Base-by-base conservation (phyloP, 2,113 vertebrate species). In the Hyla sarda region DNA sequence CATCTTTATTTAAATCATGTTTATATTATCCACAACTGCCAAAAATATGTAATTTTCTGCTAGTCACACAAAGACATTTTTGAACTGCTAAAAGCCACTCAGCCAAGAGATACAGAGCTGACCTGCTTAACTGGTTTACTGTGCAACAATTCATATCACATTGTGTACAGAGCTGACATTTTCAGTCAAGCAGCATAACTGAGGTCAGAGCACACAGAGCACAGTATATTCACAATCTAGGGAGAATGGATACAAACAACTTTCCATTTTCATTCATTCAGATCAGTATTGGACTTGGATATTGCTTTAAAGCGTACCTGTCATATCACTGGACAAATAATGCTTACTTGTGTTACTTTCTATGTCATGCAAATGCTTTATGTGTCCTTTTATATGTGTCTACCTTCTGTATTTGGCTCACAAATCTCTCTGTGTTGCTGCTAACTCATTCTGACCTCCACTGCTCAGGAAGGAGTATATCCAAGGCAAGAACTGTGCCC, bases 111-210 rank as follows among this genome's bases (percentile, higher is more conserved):
- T 84, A 45, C 82, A 62, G 37, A 84, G 3, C 23, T 32, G 54
- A 48, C 82, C 72, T 32, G 72, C n/a, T 16, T 21, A 76, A 76
- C 82, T 48, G 82, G 71, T 65, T 84, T 62, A 76, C n/a, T 28
- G 52, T 75, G 52, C 52, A 73, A 75, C 69, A 41, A 9, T 75
- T 32, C n/a, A 50, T 54, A 60, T 74, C n/a, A 41, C 32, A 56
- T 72, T 54, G 28, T 73, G 52, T 34, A 41, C 19, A 56, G 28
- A 58, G n/a, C 74, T 4, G 48, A 32, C 28, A 48, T 54, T 8
- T 77, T 30, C 30, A 78, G 32, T 79, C 12, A 37, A 60, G 25
- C 74, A 52, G 17, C 8, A 12, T 32, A 30, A 10, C 32, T 19
- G 32, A 56, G 47, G 11, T 32, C 72, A 48, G 72, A 71, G 32